Conservation (phyloP, 1,140 invertebrate species). For the Lepidotrigona ventralis region DNA sequence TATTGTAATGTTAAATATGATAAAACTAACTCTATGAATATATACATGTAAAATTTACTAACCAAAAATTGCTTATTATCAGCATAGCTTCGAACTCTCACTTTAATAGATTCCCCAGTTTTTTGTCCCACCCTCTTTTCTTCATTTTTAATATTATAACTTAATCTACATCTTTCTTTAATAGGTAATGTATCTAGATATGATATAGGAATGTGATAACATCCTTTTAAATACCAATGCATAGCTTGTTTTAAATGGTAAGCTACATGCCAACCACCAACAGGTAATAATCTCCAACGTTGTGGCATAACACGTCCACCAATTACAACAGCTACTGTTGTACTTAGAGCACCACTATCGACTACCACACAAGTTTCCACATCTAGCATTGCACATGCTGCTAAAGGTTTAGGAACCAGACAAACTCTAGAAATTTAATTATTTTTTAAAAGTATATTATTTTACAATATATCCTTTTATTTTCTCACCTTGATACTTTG, state of each 20-base stretch:
- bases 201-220: constrained; percentile 78
- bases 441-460: constrained; percentile 10
- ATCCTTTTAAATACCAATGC: constrained; percentile 78
- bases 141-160: constrained; percentile 78
- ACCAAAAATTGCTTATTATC: constrained; percentile 77
- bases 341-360: constrained; percentile 79
- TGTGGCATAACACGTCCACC: constrained; percentile 77
- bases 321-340: constrained; percentile 80
- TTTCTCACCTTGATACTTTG: constrained; percentile 77
- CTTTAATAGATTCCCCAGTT: constrained; percentile 73
- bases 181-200: constrained; percentile 78
- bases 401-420: constrained; percentile 78
- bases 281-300: constrained; percentile 76
- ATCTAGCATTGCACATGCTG: constrained; percentile 78
- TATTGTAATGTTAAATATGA: not conserved
- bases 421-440: constrained; percentile 73
- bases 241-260: constrained; percentile 79
- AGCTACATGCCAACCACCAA: constrained; percentile 80
- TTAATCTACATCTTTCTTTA: constrained; percentile 79
- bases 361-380: constrained; percentile 80
- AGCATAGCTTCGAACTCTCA: constrained; percentile 75
- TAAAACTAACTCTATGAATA: not conserved
- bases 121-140: constrained; percentile 68
- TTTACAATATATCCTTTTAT: not conserved
- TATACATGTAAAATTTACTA: constrained; percentile 26